These are phyloP conservation scores for Thysanoteuthis rhombus DNA, from an alignment of 2,888 invertebrate species.

Conservation along the genomic window DNA sequence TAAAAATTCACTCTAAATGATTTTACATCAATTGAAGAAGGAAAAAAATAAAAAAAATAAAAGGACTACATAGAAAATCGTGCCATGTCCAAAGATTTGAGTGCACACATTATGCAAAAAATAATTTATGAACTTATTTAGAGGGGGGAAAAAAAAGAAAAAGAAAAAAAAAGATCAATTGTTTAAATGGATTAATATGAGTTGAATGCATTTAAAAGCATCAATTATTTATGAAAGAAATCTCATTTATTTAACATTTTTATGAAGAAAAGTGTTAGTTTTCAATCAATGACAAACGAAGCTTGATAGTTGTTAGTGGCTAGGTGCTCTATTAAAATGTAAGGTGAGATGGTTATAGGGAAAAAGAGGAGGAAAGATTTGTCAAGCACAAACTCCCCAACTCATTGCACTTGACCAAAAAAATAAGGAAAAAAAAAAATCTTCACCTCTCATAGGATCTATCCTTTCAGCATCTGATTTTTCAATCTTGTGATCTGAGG, in stretches of 20 bases:
- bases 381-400: background rate
- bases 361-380: background rate
- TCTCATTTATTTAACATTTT: background rate
- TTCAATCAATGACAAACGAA: background rate
- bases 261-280: background rate
- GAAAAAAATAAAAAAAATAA: background rate
- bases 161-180: too few relatives aligned
- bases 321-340: background rate
- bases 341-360: background rate
- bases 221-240: background rate
- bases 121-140: background rate
- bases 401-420: background rate
- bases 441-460: slow-evolving; percentile 31
- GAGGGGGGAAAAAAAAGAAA: background rate
- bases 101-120: background rate
- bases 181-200: too few relatives aligned
- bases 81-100: background rate
- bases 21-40: too few relatives aligned
- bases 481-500: slow-evolving; percentile 31
- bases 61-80: background rate
- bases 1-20: background rate
- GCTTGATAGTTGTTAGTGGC: background rate
- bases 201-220: background rate
- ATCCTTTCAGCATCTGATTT: slow-evolving; percentile 30
- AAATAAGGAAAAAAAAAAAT: background rate